A percentile compares a stretch with the other conserved stretches of the same genome.
These are phyloP conservation scores for Galeruca laticollis DNA, from an alignment of 2,888 invertebrate genomes.

Conservation along the genomic window DNA sequence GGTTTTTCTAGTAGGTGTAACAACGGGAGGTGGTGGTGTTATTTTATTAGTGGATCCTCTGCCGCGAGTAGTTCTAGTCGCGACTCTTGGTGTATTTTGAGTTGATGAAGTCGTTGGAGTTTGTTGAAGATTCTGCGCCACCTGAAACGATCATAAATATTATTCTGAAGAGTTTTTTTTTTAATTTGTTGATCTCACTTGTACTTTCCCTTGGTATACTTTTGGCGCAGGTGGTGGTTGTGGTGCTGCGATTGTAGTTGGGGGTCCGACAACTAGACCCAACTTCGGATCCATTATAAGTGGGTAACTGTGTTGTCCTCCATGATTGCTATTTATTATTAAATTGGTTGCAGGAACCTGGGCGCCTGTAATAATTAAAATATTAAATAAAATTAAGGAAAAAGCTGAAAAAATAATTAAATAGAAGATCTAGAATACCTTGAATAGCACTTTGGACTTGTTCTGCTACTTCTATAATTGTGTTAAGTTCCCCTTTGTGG, in stretches of 20 bases:
- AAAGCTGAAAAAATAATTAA: not conserved
- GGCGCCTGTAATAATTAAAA: slow-evolving; percentile 43
- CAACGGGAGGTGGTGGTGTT: slow-evolving; percentile 14
- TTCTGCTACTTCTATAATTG: slow-evolving; percentile 71
- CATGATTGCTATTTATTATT: slow-evolving; percentile 31
- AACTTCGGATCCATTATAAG: slow-evolving; percentile 68
- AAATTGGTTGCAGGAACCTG: slow-evolving; percentile 42
- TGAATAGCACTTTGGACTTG: slow-evolving; percentile 51
- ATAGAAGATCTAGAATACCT: slow-evolving; percentile 27
- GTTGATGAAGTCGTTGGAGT: slow-evolving; percentile 20
- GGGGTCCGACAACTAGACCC: slow-evolving; percentile 51
- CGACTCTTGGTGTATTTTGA: not conserved
- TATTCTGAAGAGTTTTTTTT: not conserved
- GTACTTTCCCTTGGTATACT: slow-evolving; percentile 49
- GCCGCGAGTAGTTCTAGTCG: slow-evolving; percentile 19
- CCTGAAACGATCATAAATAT: slow-evolving; percentile 19
- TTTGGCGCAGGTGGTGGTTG: slow-evolving; percentile 36
- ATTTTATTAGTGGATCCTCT: slow-evolving; percentile 25
- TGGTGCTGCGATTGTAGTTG: slow-evolving; percentile 25
- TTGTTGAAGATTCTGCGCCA: slow-evolving; percentile 41
- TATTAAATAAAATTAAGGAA: slow-evolving; percentile 17
- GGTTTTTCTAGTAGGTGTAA: slow-evolving; percentile 17
- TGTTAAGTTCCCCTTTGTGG: slow-evolving; percentile 75
- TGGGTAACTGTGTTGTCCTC: slow-evolving; percentile 59
- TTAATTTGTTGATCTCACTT: slow-evolving; percentile 33